Conservation (phyloP, 2,797 vertebrate genomes). For the Morelia viridis region DNA sequence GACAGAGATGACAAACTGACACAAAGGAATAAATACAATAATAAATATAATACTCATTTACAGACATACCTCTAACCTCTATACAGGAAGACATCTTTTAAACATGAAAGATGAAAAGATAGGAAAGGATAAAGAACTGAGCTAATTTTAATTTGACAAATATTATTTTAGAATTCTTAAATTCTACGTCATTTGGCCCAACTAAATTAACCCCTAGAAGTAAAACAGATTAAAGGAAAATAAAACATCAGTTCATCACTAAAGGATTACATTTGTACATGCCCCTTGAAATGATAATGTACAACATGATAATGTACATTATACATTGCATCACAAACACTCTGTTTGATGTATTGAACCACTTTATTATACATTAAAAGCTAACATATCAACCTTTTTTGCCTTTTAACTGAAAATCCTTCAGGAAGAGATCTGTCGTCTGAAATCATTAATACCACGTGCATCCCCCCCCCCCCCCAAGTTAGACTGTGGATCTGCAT, state of each 20-base stretch:
- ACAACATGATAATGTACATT: neutral
- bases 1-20: neutral
- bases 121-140: neutral
- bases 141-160: neutral
- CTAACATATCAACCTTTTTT: neutral
- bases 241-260: neutral
- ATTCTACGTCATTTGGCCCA: neutral
- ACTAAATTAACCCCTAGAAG: neutral
- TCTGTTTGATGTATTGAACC: neutral
- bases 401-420: neutral
- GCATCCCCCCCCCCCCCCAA: neutral
- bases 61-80: neutral
- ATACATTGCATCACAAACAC: neutral
- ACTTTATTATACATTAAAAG: neutral
- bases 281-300: neutral
- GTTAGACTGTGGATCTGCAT: neutral
- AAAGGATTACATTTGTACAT: neutral
- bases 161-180: neutral
- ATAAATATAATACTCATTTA: neutral
- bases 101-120: neutral
- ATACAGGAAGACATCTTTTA: neutral
- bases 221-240: neutral
- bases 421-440: neutral
- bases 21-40: neutral
- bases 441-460: neutral